Evolutionary conservation across 2,113 vertebrate species (phyloP), one percentile per base, ranked within the genome.

Genomic region (Damaliscus lunatus): DNA sequence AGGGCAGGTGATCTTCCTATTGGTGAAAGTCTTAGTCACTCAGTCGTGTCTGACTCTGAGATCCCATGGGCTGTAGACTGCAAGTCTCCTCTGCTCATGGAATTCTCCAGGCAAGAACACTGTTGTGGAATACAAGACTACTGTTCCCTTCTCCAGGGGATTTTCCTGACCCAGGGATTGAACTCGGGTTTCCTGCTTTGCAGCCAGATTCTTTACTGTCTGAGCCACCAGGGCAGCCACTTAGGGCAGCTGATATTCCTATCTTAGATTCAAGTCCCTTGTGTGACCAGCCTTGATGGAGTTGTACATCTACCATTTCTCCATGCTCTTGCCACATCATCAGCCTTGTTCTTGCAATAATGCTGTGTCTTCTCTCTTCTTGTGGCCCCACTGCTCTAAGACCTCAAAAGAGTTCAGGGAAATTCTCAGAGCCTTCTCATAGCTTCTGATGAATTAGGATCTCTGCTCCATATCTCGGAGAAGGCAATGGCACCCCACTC

Each of bases 371-470:
- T 50, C 12, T 15, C 31, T 53, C 19, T 85, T 93, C 36, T 48
- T 67, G 3, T 2, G 50, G 1, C 13, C 11, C 4, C 1, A 10
- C 4, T 36, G 46, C 7, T 60, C 48, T 19, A n/a, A 81, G 43
- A 48, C 29, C 12, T 93, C 46, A 74, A 5, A 5, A 57, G 7
- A 7, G 6, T 48, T 29, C 21, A 5, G 7, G 48, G 7, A 77
- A 29, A n/a, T 57, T 85, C 2, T 33, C 67, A 27, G 2, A 52
- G 50, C 33, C 12, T 67, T 1, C 25, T 23, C 13, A 29, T 43
- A 9, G 12, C 0, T 46, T 31, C 25, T 0, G 0, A 53, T 21
- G 25, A 83, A 50, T 53, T 33, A 50, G 55, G 53, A 14, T 3
- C 29, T 55, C 53, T 87, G 10, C 59, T 31, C 14, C 62, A 64